These are phyloP conservation scores for Nothocercus julius DNA, from an alignment of 2,113 vertebrate genomes.

Conservation along the genomic window DNA sequence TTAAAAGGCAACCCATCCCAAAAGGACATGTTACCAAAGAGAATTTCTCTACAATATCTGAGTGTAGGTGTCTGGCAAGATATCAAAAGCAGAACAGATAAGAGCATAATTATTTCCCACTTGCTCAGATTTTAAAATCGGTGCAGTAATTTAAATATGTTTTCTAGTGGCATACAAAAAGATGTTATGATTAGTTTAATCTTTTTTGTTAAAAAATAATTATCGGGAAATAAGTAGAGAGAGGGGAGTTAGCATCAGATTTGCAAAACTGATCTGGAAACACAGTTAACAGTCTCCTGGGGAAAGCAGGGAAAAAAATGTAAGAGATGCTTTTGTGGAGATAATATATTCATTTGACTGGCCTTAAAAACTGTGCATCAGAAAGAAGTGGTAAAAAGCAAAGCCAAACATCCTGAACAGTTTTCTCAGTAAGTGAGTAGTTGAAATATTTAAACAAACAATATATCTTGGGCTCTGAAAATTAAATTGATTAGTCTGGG, in stretches of 20 bases:
- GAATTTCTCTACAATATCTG: background rate
- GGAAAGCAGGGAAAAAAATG: background rate
- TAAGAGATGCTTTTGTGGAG: background rate
- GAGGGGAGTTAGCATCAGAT: slow-evolving; percentile 27
- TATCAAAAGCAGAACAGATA: slow-evolving; percentile 61
- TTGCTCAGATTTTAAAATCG: slow-evolving; percentile 68
- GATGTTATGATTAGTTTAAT: slow-evolving; percentile 55
- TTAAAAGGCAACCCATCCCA: background rate
- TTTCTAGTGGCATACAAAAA: slow-evolving; percentile 48
- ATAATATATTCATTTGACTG: background rate
- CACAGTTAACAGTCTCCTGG: slow-evolving; percentile 26
- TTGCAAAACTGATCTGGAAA: slow-evolving; percentile 29
- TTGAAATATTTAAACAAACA: background rate
- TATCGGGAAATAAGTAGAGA: slow-evolving; percentile 60
- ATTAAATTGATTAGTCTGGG: background rate
- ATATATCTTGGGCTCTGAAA: background rate
- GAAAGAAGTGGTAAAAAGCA: background rate
- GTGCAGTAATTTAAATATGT: slow-evolving; percentile 62
- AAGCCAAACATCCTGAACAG: background rate
- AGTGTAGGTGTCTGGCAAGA: slow-evolving; percentile 46
- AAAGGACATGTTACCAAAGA: background rate
- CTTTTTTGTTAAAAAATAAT: slow-evolving; percentile 69
- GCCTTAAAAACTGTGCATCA: background rate
- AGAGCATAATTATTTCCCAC: slow-evolving; percentile 66
- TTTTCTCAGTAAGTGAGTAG: background rate